Base-by-base conservation (phyloP, 2,113 vertebrate genomes). In the Ceyx cyanopectus region DNA sequence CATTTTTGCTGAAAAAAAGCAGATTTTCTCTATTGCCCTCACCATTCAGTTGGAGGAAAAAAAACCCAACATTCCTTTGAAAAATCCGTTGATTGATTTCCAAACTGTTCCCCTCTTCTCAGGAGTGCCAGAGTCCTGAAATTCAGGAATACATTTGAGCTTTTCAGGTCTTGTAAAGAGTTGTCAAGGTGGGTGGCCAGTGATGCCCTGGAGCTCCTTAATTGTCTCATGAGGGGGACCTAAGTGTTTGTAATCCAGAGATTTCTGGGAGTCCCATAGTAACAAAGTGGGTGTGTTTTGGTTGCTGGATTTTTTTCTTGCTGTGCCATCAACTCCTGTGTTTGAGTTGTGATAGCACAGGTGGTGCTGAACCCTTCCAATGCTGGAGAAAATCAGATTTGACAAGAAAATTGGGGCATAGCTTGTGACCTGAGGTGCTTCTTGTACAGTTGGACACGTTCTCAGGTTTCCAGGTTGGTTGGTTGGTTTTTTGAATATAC, bases 161-260 rank as follows among this genome's bases (percentile, higher is more conserved):
- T 79, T 26, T 75, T 58, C 61, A 74, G 91, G 54, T 83, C 84
- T 84, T 24, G 89, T 0, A 15, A 41, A 48, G 83, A 81, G 91
- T 15, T 4, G 7, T 24, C 84, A 89, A 54, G 78, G 95, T 91
- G 91, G 94, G 89, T 81, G 89, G 34, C 81, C 56, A 12, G 12
- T 14, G 79, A 82, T 87, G 53, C 79, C 3, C 89, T 83, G 91
- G 84, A 94, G 85, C 93, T 92, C 85, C 81, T 90, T 86, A 61
- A 93, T 91, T 93, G 85, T 94, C 81, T 91, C 73, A 75, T 90
- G 90, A 94, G 92, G 86, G 92, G 83, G 86, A 95, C 90, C 92
- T 89, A 75, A 11, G 13, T 84, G 82, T 65, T 85, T 70, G 22
- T 75, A 75, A 92, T 89, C 62, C 88, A 90, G 86, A 90, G 92